Evolutionary conservation across 2,797 vertebrate species (phyloP).

Genomic region (Propithecus deckenii): DNA sequence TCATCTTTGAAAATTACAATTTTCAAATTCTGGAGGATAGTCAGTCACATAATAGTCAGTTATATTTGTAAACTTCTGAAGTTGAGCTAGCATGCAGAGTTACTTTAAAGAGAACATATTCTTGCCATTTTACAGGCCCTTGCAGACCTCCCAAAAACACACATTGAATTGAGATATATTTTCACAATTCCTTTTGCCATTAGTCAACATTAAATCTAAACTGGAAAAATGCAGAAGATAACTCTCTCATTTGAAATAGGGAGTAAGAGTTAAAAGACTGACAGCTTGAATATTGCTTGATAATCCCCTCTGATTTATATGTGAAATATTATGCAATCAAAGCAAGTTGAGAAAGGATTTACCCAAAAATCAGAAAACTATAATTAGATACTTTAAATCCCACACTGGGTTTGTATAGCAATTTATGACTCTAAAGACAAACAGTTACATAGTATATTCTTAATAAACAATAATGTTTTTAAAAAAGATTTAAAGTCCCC

Average conservation of each 20-base stretch:
- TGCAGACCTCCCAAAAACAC: not conserved
- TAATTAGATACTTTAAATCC: slow-evolving; percentile 43
- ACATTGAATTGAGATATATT: not conserved
- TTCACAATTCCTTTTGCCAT: not conserved
- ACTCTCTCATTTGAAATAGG: not conserved
- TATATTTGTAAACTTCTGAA: not conserved
- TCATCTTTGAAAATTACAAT: slow-evolving; percentile 12
- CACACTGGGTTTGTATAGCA: not conserved
- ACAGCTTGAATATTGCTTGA: not conserved
- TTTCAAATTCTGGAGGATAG: slow-evolving; percentile 29
- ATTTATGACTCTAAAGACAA: not conserved
- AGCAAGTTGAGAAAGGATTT: slow-evolving; percentile 13
- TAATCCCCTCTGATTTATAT: slow-evolving; percentile 26
- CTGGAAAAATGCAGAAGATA: not conserved
- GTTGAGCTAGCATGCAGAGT: not conserved
- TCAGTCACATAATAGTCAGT: not conserved
- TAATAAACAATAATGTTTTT: not conserved
- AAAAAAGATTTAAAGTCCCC: not conserved
- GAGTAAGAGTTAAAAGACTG: slow-evolving; percentile 33
- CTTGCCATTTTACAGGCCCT: not conserved
- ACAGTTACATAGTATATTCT: not conserved
- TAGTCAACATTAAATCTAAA: not conserved
- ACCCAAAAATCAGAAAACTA: not conserved
- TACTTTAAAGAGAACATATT: not conserved
- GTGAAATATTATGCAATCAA: not conserved